Evolutionary conservation across 2,888 invertebrate genomes (phyloP).

Genomic region (Patella depressa): DNA sequence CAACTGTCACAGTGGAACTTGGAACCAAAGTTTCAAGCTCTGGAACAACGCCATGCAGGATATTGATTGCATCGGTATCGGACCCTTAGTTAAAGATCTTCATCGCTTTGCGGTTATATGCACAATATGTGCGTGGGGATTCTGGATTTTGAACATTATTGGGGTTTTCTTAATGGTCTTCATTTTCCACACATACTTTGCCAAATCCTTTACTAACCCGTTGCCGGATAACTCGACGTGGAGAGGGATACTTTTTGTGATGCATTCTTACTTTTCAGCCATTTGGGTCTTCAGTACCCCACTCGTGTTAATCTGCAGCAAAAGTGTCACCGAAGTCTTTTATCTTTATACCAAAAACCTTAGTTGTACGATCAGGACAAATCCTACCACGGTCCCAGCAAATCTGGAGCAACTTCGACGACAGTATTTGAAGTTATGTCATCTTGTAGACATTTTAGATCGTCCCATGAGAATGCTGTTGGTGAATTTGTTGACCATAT

Average conservation of each 20-base stretch:
- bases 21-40: neutral
- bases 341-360: neutral
- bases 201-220: neutral
- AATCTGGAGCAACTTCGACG: neutral
- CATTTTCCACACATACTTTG: neutral
- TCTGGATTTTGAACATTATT: neutral
- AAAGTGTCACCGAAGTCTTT: neutral
- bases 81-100: neutral
- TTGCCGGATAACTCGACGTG: neutral
- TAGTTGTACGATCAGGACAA: neutral
- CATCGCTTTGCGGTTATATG: neutral
- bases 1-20: neutral
- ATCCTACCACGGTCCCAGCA: neutral
- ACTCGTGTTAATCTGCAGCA: neutral
- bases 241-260: neutral
- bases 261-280: neutral
- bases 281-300: neutral
- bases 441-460: neutral
- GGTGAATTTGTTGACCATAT: neutral
- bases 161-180: neutral
- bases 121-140: neutral
- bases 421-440: neutral
- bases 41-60: neutral
- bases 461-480: neutral
- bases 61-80: neutral